These are phyloP conservation scores for Vanessa cardui DNA, from an alignment of 2,888 invertebrate genomes.

Conservation along the genomic window DNA sequence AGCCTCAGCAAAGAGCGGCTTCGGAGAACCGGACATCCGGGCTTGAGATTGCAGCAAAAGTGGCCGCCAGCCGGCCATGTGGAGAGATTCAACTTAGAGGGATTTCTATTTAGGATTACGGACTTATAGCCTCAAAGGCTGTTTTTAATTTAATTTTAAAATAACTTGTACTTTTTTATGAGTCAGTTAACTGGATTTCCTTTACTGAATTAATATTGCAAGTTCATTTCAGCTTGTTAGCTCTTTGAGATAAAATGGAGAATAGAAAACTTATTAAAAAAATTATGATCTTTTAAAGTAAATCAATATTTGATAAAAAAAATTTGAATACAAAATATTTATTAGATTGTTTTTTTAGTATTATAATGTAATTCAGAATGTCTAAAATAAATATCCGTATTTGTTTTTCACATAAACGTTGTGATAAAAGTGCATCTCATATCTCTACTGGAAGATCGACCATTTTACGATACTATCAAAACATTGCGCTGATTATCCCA, in stretches of 20 bases:
- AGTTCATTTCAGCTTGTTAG: not conserved
- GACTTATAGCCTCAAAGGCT: conserved; percentile 1
- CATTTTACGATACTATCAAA: no score
- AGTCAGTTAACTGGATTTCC: not conserved
- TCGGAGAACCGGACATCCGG: conserved; percentile 64
- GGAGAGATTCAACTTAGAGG: conserved; percentile 48
- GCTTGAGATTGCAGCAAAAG: conserved; percentile 63
- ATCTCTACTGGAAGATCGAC: no score
- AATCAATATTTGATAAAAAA: no score
- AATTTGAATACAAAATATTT: no score
- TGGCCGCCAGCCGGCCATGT: conserved; percentile 49
- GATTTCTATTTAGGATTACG: conserved; percentile 6
- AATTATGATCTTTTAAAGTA: not conserved
- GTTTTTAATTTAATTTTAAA: conserved; percentile 15
- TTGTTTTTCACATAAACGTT: no score
- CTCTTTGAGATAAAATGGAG: not conserved
- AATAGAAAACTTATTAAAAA: not conserved
- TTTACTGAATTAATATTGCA: not conserved
- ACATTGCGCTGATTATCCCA: no score
- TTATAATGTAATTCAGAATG: no score
- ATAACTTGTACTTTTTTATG: not conserved
- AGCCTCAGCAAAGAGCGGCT: conserved; percentile 55
- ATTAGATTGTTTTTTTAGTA: no score
- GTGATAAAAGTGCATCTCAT: no score
- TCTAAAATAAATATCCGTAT: no score